Evolutionary conservation across 1,140 invertebrate species (phyloP).

Genomic region (Calephelis virginiensis): DNA sequence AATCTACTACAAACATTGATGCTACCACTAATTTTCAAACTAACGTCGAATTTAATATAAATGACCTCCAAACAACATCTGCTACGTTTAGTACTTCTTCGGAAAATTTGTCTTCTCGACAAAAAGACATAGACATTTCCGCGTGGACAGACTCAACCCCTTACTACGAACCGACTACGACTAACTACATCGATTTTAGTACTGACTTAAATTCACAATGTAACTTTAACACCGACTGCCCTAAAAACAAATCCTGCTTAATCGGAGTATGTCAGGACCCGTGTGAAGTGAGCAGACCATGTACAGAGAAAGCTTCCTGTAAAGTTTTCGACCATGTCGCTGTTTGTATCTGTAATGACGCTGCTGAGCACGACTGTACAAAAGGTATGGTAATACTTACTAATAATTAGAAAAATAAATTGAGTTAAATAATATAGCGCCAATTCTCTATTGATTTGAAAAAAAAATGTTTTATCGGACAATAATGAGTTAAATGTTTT

Average conservation of each 20-base stretch:
- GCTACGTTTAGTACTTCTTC: constrained; percentile 47
- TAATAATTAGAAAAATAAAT: constrained; percentile 32
- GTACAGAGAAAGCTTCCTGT: constrained; percentile 84
- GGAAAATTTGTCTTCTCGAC: constrained; percentile 60
- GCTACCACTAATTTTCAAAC: not conserved
- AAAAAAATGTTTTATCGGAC: constrained; percentile 66
- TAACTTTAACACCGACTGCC: constrained; percentile 83
- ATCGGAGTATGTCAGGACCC: constrained; percentile 86
- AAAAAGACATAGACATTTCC: constrained; percentile 65
- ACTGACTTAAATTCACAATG: constrained; percentile 74
- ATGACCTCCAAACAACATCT: constrained; percentile 21
- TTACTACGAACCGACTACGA: constrained; percentile 51
- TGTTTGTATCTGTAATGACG: constrained; percentile 82
- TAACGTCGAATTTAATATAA: constrained; percentile 7
- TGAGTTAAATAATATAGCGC: constrained; percentile 32
- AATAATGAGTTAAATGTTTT: constrained; percentile 41
- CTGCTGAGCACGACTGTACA: constrained; percentile 63
- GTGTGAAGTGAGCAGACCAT: constrained; percentile 82
- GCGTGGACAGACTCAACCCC: constrained; percentile 68
- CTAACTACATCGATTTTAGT: constrained; percentile 43
- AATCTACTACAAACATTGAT: not conserved
- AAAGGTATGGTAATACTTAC: constrained; percentile 68
- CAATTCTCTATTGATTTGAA: constrained; percentile 16
- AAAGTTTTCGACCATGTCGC: constrained; percentile 84
- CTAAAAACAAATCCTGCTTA: constrained; percentile 82